Evolutionary conservation across 2,888 invertebrate species (phyloP).

Genomic region (Gnatocerus cornutus): DNA sequence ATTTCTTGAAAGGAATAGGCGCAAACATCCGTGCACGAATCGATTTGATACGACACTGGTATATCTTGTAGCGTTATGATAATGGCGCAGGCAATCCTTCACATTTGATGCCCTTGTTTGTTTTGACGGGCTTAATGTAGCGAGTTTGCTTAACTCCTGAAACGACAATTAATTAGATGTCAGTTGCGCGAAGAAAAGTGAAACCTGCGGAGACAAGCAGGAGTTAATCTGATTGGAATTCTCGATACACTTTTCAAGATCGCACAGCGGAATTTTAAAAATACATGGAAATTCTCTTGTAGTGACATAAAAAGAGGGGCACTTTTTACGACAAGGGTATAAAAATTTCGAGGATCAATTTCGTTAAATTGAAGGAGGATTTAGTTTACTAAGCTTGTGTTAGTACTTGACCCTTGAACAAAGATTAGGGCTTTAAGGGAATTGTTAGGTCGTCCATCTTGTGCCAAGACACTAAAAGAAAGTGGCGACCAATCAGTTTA

Average conservation of each 20-base stretch:
- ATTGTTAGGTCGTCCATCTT: too few species aligned
- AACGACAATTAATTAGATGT: constrained; percentile 9
- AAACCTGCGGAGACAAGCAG: neutral
- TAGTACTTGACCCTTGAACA: too few species aligned
- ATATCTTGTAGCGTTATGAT: constrained; percentile 12
- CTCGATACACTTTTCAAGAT: too few species aligned
- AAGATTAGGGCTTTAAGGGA: too few species aligned
- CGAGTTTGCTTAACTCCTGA: constrained; percentile 10
- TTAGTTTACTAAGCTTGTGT: neutral
- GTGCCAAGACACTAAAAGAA: too few species aligned
- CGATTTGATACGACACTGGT: constrained; percentile 12
- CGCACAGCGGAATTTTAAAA: too few species aligned
- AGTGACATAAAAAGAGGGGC: neutral
- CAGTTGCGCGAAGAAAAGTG: neutral
- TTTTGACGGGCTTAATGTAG: constrained; percentile 17
- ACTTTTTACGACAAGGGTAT: constrained; percentile 7
- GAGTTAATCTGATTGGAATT: neutral
- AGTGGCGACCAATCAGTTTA: too few species aligned
- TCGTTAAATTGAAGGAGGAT: neutral
- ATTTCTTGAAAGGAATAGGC: constrained; percentile 2
- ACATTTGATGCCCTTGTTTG: neutral
- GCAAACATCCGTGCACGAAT: constrained; percentile 15
- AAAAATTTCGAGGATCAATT: constrained; percentile 12
- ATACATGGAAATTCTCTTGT: too few species aligned
- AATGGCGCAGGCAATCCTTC: constrained; percentile 6